Base-by-base conservation (phyloP, 2,888 invertebrate genomes). In the Calliopum simillimum region DNA sequence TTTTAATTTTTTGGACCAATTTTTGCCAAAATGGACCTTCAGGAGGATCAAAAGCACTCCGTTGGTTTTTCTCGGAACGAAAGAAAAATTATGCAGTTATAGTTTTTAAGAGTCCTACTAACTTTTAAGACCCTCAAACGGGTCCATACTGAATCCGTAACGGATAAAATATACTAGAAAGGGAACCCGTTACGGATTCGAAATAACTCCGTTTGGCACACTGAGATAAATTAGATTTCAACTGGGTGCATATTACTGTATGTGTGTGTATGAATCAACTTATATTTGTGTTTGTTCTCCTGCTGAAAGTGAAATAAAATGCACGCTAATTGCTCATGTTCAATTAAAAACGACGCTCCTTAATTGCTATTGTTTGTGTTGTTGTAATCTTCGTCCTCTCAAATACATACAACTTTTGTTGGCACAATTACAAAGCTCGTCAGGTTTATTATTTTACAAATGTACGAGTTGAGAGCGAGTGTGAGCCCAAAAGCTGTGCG, bases 261-360 rank as follows among this genome's bases (percentile, higher is more conserved):
- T 19, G n/a, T 25, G 8, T 51, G 41, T 21, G 53, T 33, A 51
- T n/a, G 55, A 41, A 41, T 21, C 8, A 33, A 33, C 33, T 2
- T 33, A 8, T 46, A 16, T 43, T 13, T 51, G 25, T 49, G 53
- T 23, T 67, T 33, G 49, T 59, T 47, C 16, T 44, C 43, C 16
- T 44, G 5, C 65, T 69, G 78, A 75, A 74, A 81, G 76, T 78
- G 76, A 76, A 78, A 79, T 79, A 80, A 79, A 81, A 81, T 81
- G 80, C 79, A 81, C 79, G 79, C 81, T 81, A 81, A 81, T 82
- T 81, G 81, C 79, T 80, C 75, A 75, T 80, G 80, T 81, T 81
- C 82, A 81, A 81, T 81, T 81, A 75, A 81, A 79, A 79, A 77
- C 71, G 74, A 78, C 72, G 74, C 71, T 71, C 70, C 72, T 66